These are phyloP conservation scores for Caradrina kadenii DNA, from an alignment of 2,888 invertebrate genomes.

Conservation along the genomic window DNA sequence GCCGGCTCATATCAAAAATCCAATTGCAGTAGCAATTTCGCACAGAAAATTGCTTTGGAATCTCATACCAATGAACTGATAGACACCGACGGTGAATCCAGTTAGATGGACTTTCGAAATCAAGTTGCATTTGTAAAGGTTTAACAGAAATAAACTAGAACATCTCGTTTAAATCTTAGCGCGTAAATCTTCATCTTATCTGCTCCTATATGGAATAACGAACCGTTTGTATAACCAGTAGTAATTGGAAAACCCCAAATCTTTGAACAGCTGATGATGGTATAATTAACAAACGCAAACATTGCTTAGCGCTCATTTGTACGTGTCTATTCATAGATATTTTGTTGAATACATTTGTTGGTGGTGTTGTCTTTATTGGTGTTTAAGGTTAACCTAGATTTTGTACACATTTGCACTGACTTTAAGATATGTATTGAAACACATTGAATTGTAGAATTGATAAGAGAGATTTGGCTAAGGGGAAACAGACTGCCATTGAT, in stretches of 20 bases:
- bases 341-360: constrained; percentile 3
- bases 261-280: constrained; percentile 2
- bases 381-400: constrained; percentile 9
- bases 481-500: too few relatives aligned
- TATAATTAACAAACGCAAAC: constrained; percentile 15
- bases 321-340: constrained; percentile 10
- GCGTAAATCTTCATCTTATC: background rate
- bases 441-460: too few relatives aligned
- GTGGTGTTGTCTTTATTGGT: background rate
- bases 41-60: constrained; percentile 16
- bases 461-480: too few relatives aligned
- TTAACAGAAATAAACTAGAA: constrained; percentile 1
- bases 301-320: constrained; percentile 10
- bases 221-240: background rate
- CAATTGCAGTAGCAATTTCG: constrained; percentile 31
- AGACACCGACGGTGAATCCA: background rate
- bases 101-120: constrained; percentile 18
- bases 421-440: too few relatives aligned
- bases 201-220: too few relatives aligned
- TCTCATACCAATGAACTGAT: constrained; percentile 3
- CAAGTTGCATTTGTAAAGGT: background rate
- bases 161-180: background rate
- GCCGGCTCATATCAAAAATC: constrained; percentile 16
- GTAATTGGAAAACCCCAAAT: background rate
- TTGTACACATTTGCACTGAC: background rate